Base-by-base conservation (phyloP, 2,113 vertebrate genomes). In the Echinops telfairi region DNA sequence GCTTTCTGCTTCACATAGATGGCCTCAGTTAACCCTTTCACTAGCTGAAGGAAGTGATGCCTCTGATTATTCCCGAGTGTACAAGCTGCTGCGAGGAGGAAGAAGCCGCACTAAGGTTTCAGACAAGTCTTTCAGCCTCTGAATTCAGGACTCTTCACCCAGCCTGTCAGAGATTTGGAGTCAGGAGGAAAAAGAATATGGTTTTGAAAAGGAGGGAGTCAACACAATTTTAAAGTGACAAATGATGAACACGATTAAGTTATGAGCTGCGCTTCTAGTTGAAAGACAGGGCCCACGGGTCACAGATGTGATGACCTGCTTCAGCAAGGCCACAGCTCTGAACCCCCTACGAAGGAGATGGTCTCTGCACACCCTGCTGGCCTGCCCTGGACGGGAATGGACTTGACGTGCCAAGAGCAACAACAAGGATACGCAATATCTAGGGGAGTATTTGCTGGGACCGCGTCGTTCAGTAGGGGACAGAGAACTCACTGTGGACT, bases 61-160 rank as follows among this genome's bases (percentile, higher is more conserved):
- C 20, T 62, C 36, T 47, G 3, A 33, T 73, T 71, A 94, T 47
- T 2, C 66, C 23, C 43, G 38, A 20, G 25, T 36, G 22, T 6
- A 27, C 14, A 20, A 33, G 29, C 23, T 71, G 5, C 2, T 19
- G 78, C 38, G 60, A 53, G 14, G 31, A 58, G 25, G 23, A 81
- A 92, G n/a, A 8, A 9, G 47, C 23, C 90, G 53, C 81, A 87
- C n/a, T 6, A 57, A 82, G 62, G 36, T 64, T 88, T 92, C 29
- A 77, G 14, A 17, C 62, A 20, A 66, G 10, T 53, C 60, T 29
- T 62, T 79, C 17, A 75, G 14, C 31, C 60, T 73, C 76, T 66
- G 14, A 88, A 23, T 43, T 68, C 33, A 19, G 5, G 5, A 27
- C 9, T 91, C 62, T 82, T 90, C 22, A 58, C 22, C 70, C 27